These are phyloP conservation scores for Orchesella flavescens DNA, from an alignment of 2,888 invertebrate genomes.

Conservation along the genomic window DNA sequence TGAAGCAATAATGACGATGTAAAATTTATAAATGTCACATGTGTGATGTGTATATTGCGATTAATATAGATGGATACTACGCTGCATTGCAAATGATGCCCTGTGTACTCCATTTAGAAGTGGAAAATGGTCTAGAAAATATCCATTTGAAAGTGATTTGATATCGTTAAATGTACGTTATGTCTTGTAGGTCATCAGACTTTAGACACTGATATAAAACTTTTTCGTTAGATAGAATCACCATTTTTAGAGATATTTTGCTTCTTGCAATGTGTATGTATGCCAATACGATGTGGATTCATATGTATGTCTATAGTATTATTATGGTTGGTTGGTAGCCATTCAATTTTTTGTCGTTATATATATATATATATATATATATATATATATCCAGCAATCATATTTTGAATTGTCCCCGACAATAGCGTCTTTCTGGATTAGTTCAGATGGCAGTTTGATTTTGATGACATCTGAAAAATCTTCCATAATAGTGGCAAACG, in stretches of 20 bases:
- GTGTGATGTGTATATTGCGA: slow-evolving; percentile 36
- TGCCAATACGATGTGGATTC: too few species aligned
- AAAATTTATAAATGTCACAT: slow-evolving; percentile 50
- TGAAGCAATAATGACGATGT: slow-evolving; percentile 9
- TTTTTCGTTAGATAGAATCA: too few species aligned
- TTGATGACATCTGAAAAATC: slow-evolving; percentile 31
- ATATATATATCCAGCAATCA: neutral
- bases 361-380: too few species aligned
- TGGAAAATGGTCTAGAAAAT: neutral
- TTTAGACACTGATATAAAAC: neutral
- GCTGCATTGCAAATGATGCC: neutral
- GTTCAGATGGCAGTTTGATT: slow-evolving; percentile 45
- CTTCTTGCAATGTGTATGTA: too few species aligned
- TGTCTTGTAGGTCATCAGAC: slow-evolving; percentile 23
- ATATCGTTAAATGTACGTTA: slow-evolving; percentile 24
- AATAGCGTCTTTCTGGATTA: slow-evolving; percentile 27
- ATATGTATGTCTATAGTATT: too few species aligned
- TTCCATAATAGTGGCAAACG: slow-evolving; percentile 4
- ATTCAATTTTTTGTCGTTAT: too few species aligned
- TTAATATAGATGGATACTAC: slow-evolving; percentile 23
- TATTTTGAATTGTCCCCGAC: neutral
- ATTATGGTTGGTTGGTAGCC: too few species aligned
- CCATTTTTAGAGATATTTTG: too few species aligned
- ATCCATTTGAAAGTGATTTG: slow-evolving; percentile 17
- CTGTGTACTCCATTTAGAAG: neutral